Conservation (phyloP, 2,888 invertebrate genomes). For the Dolomedes plantarius region DNA sequence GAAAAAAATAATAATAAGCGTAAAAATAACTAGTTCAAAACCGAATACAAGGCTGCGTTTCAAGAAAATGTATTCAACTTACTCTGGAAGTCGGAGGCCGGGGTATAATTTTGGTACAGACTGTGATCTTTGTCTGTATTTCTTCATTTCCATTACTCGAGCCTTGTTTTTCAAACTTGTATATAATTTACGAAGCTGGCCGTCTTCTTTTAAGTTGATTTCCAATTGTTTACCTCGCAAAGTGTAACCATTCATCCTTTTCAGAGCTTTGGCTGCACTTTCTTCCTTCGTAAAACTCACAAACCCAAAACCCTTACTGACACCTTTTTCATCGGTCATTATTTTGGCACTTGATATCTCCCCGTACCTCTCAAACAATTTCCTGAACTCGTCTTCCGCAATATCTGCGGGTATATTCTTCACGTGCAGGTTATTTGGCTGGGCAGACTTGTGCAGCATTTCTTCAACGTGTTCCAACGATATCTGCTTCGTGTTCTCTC, state of each 20-base stretch:
- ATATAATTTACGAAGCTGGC: background rate
- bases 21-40: too few species aligned
- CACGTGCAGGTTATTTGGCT: slow-evolving; percentile 38
- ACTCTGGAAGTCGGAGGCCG: too few species aligned
- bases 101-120: background rate
- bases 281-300: slow-evolving; percentile 25
- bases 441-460: background rate
- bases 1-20: too few species aligned
- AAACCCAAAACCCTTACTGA: slow-evolving; percentile 45
- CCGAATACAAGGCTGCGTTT: too few species aligned
- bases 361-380: slow-evolving; percentile 34
- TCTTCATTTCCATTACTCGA: background rate
- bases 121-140: background rate
- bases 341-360: slow-evolving; percentile 30
- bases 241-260: slow-evolving; percentile 1
- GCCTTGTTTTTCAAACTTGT: background rate
- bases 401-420: slow-evolving; percentile 29
- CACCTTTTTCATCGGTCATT: background rate
- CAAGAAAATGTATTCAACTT: too few species aligned
- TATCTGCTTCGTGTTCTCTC: background rate
- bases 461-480: slow-evolving; percentile 21
- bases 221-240: slow-evolving; percentile 21
- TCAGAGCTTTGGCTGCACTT: slow-evolving; percentile 27
- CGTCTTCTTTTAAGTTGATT: slow-evolving; percentile 37
- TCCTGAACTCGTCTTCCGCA: slow-evolving; percentile 17